Evolutionary conservation across 2,797 vertebrate species (phyloP).

Genomic region (Phrynocephalus guinanensis): DNA sequence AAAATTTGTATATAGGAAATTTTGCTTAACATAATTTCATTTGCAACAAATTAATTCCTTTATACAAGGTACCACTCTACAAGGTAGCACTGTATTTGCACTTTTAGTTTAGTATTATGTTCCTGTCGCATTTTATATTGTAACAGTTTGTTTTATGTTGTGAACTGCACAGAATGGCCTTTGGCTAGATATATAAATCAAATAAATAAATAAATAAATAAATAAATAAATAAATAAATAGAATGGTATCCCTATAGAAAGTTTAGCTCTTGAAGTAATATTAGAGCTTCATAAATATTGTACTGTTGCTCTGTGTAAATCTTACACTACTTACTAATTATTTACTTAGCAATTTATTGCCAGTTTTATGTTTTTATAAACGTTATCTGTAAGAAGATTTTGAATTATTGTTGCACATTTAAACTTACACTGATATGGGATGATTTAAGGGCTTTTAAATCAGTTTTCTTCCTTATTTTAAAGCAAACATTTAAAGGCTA

Average conservation of each 20-base stretch:
- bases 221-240: too few species aligned
- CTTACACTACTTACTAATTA: background rate
- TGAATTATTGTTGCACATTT: background rate
- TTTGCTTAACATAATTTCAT: too few species aligned
- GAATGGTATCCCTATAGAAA: background rate
- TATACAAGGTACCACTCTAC: too few species aligned
- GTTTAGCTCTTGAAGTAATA: background rate
- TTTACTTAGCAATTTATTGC: background rate
- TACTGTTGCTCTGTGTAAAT: background rate
- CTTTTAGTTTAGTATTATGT: too few species aligned
- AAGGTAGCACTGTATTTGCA: too few species aligned
- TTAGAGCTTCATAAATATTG: background rate
- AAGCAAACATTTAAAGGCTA: background rate
- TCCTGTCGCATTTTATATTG: too few species aligned
- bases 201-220: background rate
- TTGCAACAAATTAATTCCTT: too few species aligned
- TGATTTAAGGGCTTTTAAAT: background rate
- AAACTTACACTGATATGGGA: background rate
- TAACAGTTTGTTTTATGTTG: too few species aligned
- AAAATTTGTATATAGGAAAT: too few species aligned
- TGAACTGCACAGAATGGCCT: too few species aligned
- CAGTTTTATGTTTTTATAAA: background rate
- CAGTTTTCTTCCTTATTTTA: background rate
- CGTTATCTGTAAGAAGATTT: background rate
- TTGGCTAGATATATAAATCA: too few species aligned